Base-by-base conservation (phyloP, 1,140 invertebrate genomes). In the Drosophila simulans region DNA sequence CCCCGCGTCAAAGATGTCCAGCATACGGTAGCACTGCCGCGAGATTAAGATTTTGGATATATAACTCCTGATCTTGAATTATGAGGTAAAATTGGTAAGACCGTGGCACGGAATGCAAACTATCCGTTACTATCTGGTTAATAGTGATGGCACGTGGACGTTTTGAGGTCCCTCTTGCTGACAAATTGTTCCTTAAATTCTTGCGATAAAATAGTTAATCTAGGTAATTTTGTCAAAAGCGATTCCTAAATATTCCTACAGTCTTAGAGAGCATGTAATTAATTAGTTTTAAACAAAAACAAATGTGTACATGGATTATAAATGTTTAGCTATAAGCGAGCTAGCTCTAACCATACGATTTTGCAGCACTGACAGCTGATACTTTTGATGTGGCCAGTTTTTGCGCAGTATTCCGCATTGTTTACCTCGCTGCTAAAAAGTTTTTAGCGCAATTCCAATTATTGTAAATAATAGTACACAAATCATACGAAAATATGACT, bases 401-500 rank as follows among this genome's bases (percentile, higher is more conserved):
- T 11, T 2, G 0, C 0, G 0, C 8, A 3, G 20, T 17, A 52
- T 43, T 59, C 64, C 64, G 37, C 64, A 68, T 68, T 68, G 64
- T 68, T 68, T 69, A 69, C 40, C 62, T 48, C 31, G 62, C 62
- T 52, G 48, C 62, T 11, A 42, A 42, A 12, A 43, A 52, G n/a
- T 35, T 57, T 49, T 68, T 35, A 12, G 11, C 20, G 8, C 37
- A 70, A 35, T 56, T 69, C 4, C 15, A 37, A 39, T 57, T 25
- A 5, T 11, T n/a, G n/a, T 20, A 42, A 64, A 56, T 39, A 62
- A 27, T 11, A 10, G 0, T 34, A 55, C 34, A 43, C 37, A 56
- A 66, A 58, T 31, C 53, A 27, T 20, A 45, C 7, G 3, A 0
- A 13, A 77, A 57, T 11, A 92, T 92, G 91, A 91, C 91, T 48